A percentile compares a stretch with the other conserved stretches of the same genome.
phyloP scores from a whole-genome alignment of 2,113 vertebrate genomes.

The Dendropsophus ebraccatus region DNA sequence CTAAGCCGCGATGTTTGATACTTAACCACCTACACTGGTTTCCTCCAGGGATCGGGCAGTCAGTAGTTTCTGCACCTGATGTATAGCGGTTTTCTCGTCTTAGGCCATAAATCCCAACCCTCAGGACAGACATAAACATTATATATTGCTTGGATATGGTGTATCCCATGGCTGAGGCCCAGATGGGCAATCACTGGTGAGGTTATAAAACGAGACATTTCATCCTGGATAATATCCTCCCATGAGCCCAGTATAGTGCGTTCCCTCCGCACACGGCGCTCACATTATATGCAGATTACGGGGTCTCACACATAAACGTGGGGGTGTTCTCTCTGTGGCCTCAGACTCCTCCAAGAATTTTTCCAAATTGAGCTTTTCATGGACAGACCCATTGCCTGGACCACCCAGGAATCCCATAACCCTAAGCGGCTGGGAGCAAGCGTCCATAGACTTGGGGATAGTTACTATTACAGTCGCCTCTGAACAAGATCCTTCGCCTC shows the following conservation, averaged over 20 bases:
- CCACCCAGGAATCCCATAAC: conserved; percentile 20
- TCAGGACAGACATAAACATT: not conserved
- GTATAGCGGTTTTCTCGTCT: not conserved
- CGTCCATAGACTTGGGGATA: not conserved
- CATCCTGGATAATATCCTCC: not conserved
- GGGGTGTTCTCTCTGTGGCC: not conserved
- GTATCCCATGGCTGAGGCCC: not conserved
- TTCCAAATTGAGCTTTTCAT: not conserved
- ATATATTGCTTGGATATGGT: not conserved
- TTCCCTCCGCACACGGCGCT: not conserved
- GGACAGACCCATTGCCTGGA: not conserved
- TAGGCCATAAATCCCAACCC: not conserved
- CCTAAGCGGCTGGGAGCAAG: not conserved
- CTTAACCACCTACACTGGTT: too few relatives aligned
- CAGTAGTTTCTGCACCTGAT: not conserved
- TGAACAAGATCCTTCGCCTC: not conserved
- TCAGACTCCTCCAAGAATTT: not conserved
- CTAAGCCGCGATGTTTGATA: too few relatives aligned
- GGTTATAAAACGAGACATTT: conserved; percentile 14
- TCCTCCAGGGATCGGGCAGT: not conserved
- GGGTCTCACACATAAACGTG: not conserved
- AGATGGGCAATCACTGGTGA: conserved; percentile 22
- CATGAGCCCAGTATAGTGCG: not conserved
- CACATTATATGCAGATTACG: not conserved
- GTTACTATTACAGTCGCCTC: not conserved